Base-by-base conservation (phyloP, 2,888 invertebrate species). In the Polyommatus iphigenia region DNA sequence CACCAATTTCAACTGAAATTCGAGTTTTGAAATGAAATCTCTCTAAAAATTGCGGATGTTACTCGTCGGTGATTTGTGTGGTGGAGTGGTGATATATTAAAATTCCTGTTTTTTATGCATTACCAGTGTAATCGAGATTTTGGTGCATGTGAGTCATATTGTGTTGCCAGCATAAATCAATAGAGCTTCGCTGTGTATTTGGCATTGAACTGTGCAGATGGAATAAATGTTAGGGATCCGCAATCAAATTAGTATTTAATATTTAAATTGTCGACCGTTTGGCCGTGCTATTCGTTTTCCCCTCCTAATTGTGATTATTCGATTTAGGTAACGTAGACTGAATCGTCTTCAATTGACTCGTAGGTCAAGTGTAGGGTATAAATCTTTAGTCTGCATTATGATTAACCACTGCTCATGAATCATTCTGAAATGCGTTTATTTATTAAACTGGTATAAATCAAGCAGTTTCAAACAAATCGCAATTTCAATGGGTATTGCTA, bases 191-290 rank as follows among this genome's bases (percentile, higher is more conserved):
- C 41, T 59, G 72, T 73, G 29, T 73, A 41, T 75, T 78, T 78
- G 78, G 73, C 78, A 78, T 78, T 78, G 78, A 73, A 59, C 62
- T 29, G 77, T 54, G 29, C 54, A 77, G 71, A 62, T 77, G 67
- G 24, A 75, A 75, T 29, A 54, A 54, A 75, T 29, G 54, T 75
- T 54, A 29, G 54, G 75, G 75, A 54, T 75, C 75, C 75, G 50
- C 75, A 75, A 75, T 75, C 75, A 54, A 54, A 75, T 75, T 29
- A 50, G 18, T 24, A 54, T 29, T 24, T 67, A 67, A 29, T 29
- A 50, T 75, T 54, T 54, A 75, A 75, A 75, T 75, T 75, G 75
- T 54, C 15, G 54, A 29, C 54, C 75, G 75, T 75, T 54, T 50
- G 50, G 15, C 75, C 29, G 18, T 46, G 29, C 75, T 54, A 54